Percentiles rank a stretch among this genome's conserved stretches.
Conservation (phyloP, 2,888 invertebrate species). For the Troglohyphantes excavatus region DNA sequence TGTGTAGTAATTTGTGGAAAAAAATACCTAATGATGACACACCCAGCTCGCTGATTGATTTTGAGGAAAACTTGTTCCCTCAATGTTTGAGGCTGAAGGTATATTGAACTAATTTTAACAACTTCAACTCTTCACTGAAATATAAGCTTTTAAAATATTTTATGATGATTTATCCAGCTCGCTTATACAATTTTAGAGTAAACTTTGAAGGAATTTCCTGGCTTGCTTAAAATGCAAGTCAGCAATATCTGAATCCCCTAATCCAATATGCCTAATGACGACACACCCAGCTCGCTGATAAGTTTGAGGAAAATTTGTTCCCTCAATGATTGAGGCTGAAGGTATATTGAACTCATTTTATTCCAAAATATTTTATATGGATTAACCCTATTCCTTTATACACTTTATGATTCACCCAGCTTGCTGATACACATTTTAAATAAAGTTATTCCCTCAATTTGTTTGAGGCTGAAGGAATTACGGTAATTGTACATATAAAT, state of each 20-base stretch:
- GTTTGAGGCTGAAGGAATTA: constrained; percentile 33
- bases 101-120: no score
- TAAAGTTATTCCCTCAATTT: constrained; percentile 46
- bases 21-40: no score
- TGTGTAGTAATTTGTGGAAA: no score
- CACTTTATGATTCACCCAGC: constrained; percentile 64
- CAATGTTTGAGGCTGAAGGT: no score
- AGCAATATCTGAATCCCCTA: no score
- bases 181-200: constrained; percentile 33
- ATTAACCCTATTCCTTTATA: no score
- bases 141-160: not conserved
- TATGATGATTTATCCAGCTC: constrained; percentile 63
- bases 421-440: constrained; percentile 30
- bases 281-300: constrained; percentile 71
- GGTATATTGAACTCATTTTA: no score
- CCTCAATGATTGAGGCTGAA: constrained; percentile 57
- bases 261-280: constrained; percentile 63
- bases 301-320: constrained; percentile 47
- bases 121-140: no score
- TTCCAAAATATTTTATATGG: no score
- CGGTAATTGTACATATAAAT: not conserved
- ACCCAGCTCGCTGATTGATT: no score
- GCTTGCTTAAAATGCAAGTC: constrained; percentile 22
- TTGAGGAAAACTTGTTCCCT: no score
- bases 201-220: constrained; percentile 50